Evolutionary conservation across 2,888 invertebrate genomes (phyloP).

Genomic region (Malthinus seriepunctatus): DNA sequence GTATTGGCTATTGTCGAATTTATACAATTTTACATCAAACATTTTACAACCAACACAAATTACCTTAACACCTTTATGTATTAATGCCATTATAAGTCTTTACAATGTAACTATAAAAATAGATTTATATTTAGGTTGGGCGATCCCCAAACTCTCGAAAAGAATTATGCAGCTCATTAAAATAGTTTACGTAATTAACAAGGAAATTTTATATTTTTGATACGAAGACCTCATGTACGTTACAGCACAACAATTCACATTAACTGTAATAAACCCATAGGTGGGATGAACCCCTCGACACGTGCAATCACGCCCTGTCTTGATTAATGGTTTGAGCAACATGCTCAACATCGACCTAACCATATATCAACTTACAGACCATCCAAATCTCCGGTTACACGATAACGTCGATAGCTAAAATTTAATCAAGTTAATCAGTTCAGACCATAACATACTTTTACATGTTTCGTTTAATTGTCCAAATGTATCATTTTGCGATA

Average conservation of each 20-base stretch:
- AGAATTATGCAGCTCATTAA: too few species aligned
- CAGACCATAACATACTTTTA: constrained; percentile 13
- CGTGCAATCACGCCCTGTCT: constrained; percentile 45
- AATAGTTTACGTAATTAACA: too few species aligned
- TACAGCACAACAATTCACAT: constrained; percentile 14
- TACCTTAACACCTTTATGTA: too few species aligned
- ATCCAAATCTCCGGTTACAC: constrained; percentile 43
- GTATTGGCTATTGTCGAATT: constrained; percentile 27
- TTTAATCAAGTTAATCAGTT: constrained; percentile 33
- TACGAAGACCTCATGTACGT: too few species aligned
- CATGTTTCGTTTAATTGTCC: neutral
- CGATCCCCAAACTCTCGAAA: too few species aligned
- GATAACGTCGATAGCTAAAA: constrained; percentile 32
- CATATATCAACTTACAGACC: constrained; percentile 48
- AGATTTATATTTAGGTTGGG: too few species aligned
- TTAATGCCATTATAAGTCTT: too few species aligned
- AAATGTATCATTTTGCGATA: too few species aligned
- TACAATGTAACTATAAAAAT: too few species aligned
- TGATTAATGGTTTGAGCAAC: constrained; percentile 51
- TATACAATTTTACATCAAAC: constrained; percentile 17
- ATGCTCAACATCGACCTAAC: constrained; percentile 51
- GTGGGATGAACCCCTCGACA: constrained; percentile 41
- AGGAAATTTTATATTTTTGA: too few species aligned
- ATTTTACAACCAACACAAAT: constrained; percentile 6
- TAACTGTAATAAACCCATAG: constrained; percentile 42